Evolutionary conservation across 2,888 invertebrate genomes (phyloP), one percentile per base, ranked within the genome.

Genomic region (Lacanobia oleracea): DNA sequence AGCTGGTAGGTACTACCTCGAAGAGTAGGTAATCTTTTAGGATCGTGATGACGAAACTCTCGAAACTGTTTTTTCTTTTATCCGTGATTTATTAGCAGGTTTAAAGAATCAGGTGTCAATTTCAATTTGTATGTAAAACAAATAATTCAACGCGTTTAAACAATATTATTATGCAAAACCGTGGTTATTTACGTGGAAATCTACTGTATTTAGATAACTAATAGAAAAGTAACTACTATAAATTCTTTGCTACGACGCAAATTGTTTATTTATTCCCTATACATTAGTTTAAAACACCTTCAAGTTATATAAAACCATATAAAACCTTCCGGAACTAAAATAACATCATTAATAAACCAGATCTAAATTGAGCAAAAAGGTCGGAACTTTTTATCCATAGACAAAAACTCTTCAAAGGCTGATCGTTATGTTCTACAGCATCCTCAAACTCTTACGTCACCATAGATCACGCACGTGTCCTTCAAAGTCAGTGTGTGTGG

Each of bases 361-460:
- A 45, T 70, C 43, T 37, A 57, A 70, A 71, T 75, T 27, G 18
- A 72, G 37, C 75, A 78, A 72, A 75, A 72, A 75, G 18, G 0
- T 12, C 23, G 16, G 0, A 51, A 37, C 45, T 63, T 66, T 81
- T 76, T 69, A 63, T 40, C 16, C 6, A 54, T 7, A 0, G 1
- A 12, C 62, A 81, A 81, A 78, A 77, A 77, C 45, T 43, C 4
- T 64, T 70, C 63, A 61, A 71, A 77, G 37, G n/a, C 27, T 21
- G 56, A 40, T 62, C 18, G 1, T 54, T 18, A 33, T 33, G 9
- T 21, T n/a, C n/a, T n/a, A 51, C 40, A 80, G 59, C 66, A 77
- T 67, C 82, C 63, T 81, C 51, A 56, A 51, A 53, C 4, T 45
- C 50, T 81, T 69, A 81, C 77, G 57, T 76, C 81, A 60, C 18